Conservation (phyloP, 2,888 invertebrate genomes). For the Drosophila paracracens region DNA sequence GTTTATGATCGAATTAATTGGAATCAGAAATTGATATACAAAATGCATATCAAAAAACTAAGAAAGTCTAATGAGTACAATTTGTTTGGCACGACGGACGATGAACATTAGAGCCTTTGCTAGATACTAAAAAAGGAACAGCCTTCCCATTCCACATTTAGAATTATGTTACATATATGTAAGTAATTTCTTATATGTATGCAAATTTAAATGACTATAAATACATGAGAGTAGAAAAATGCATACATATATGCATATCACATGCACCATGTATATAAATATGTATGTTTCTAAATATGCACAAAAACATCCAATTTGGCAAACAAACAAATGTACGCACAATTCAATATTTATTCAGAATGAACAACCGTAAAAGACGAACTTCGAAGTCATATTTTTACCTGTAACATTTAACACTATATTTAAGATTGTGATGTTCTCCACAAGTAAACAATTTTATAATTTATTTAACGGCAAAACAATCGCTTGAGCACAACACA, state of each 20-base stretch:
- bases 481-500: constrained; percentile 61
- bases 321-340: constrained; percentile 8
- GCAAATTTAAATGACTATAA: constrained; percentile 2
- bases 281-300: background rate
- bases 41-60: background rate
- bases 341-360: background rate
- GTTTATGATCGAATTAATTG: background rate
- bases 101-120: background rate
- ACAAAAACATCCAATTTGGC: constrained; percentile 5
- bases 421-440: constrained; percentile 22
- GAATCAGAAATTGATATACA: background rate
- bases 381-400: constrained; percentile 15
- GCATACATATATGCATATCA: background rate
- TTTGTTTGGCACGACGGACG: background rate
- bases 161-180: background rate
- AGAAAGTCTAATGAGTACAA: background rate
- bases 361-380: background rate
- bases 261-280: background rate
- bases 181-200: constrained; percentile 1
- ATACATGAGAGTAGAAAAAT: background rate
- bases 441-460: constrained; percentile 40
- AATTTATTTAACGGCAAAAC: constrained; percentile 61
- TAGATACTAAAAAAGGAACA: background rate
- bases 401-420: constrained; percentile 33
- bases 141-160: constrained; percentile 6